Evolutionary conservation across 2,113 vertebrate genomes (phyloP), one percentile per base, ranked within the genome.

Genomic region (Spea bombifrons): DNA sequence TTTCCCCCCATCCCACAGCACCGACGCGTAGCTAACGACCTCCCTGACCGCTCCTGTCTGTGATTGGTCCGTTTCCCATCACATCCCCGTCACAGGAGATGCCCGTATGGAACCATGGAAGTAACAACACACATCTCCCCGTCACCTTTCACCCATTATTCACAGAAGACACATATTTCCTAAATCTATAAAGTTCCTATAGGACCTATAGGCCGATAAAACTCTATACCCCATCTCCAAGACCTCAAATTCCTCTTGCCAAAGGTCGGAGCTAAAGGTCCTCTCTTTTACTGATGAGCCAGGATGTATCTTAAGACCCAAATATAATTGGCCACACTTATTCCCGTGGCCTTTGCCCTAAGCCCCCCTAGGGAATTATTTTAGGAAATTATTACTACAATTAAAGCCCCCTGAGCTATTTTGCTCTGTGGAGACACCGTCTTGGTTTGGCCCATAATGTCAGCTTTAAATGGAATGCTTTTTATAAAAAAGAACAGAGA

Each of bases 351-450:
- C 65, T 69, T 76, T 48, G 15, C 52, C 12, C 48, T 65, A 7
- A 57, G 66, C 57, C 66, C 44, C 6, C 52, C 50, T 65, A 70
- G 66, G 48, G 9, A 13, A 4, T 3, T 5, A 43, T 76, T 70
- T 66, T 76, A 76, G 55, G 75, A 70, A 76, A 76, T 70, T 49
- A 69, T 76, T 76, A 61, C 46, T 48, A 53, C 43, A 70, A 61
- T 48, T 55, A 5, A 10, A 16, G 64, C 64, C 68, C 59, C 75
- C 66, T 61, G 75, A 61, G 66, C 75, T 7, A 13, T 55, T 12
- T 5, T 8, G 43, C 50, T 30, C 45, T 55, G 49, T 17, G 17
- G 30, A 30, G 65, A 76, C 49, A 16, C 30, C 13, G 74, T 53
- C 30, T 13, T 61, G 59, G 15, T 61, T 61, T 15, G 15, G 9